phyloP scores from a whole-genome alignment of 1,140 invertebrate species.

The Dermatophagoides farinae region DNA sequence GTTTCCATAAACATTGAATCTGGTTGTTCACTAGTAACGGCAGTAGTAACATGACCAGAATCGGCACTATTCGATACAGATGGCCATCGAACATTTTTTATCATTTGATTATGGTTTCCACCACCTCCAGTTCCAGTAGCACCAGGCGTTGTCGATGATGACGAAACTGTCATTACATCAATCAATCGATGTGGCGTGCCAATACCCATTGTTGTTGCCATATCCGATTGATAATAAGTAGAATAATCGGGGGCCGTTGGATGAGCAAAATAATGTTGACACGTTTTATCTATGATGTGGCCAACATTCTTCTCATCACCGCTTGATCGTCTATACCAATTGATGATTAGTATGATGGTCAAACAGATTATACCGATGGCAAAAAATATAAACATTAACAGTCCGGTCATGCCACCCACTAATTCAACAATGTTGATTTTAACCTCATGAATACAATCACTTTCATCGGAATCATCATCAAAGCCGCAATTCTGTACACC shows the following conservation, averaged over 20 bases:
- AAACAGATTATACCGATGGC: neutral
- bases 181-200: neutral
- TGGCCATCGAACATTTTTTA: neutral
- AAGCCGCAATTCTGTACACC: slow-evolving; percentile 54
- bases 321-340: neutral
- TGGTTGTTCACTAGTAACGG: neutral
- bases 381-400: neutral
- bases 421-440: neutral
- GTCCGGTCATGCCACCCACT: neutral
- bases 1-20: neutral
- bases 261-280: neutral
- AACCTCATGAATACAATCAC: slow-evolving; percentile 33
- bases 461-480: slow-evolving; percentile 53
- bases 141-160: neutral
- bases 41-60: neutral
- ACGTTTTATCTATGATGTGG: neutral
- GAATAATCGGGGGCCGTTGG: neutral
- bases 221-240: neutral
- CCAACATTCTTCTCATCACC: neutral
- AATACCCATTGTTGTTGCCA: neutral
- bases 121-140: neutral
- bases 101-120: neutral
- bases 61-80: neutral
- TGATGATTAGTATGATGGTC: neutral
- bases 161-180: neutral